phyloP scores from a whole-genome alignment of 2,888 invertebrate species.

The Drosophila percnosoma region DNA sequence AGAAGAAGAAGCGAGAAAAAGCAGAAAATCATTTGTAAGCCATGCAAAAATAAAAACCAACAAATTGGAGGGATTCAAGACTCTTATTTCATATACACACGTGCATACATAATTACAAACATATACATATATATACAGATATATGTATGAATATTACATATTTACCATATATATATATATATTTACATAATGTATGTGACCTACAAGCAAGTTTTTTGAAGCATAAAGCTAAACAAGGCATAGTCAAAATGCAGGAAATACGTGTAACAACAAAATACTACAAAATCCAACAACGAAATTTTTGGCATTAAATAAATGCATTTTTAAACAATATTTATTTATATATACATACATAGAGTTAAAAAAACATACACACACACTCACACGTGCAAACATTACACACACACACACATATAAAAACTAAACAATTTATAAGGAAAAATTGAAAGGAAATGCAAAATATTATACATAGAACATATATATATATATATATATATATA shows the following conservation, averaged over 20 bases:
- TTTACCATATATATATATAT: conserved; percentile 44
- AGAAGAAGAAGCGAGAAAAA: conserved; percentile 13
- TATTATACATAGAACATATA: conserved; percentile 54
- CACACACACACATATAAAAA: conserved; percentile 15
- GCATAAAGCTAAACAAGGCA: conserved; percentile 42
- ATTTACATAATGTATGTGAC: conserved; percentile 46
- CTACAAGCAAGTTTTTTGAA: conserved; percentile 26
- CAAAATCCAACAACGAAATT: conserved; percentile 79
- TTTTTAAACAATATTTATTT: conserved; percentile 73
- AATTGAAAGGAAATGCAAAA: conserved; percentile 23
- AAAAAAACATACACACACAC: conserved; percentile 34
- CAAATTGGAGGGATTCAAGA: conserved; percentile 84
- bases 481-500: conserved; percentile 55
- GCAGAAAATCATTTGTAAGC: conserved; percentile 44
- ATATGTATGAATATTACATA: conserved; percentile 37
- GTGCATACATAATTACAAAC: conserved; percentile 26
- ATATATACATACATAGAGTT: conserved; percentile 53
- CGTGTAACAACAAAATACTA: conserved; percentile 77
- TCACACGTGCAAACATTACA: conserved; percentile 29
- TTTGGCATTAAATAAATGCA: conserved; percentile 79
- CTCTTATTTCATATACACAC: conserved; percentile 80
- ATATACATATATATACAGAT: conserved; percentile 10
- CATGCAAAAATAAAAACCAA: conserved; percentile 48
- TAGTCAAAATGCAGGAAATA: conserved; percentile 74
- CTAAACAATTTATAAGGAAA: conserved; percentile 10